Evolutionary conservation across 1,140 invertebrate genomes (phyloP), one percentile per base, ranked within the genome.

Genomic region (Diorhabda carinulata): DNA sequence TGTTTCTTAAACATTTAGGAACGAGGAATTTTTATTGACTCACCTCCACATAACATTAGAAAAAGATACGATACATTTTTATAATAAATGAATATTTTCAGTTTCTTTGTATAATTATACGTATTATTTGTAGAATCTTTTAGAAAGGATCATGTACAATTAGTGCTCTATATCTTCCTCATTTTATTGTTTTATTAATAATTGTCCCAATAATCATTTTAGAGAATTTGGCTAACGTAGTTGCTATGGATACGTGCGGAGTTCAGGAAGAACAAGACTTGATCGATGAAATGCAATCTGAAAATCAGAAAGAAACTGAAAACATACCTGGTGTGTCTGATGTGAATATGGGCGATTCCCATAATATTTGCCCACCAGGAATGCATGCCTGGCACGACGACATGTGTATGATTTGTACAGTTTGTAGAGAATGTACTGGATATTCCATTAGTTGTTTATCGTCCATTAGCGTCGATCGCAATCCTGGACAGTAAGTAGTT

Each of bases 381-480:
- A 87, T 87, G 74, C 87, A 88, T 71, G 85, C 78, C n/a, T 96
- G 93, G 92, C 87, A 87, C 69, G 87, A 90, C 73, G 90, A 93
- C 72, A 87, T 89, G 71, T 96, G 94, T 76, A 94, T 94, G 89
- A 88, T 97, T 45, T 98, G 96, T 80, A 91, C 91, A 3, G 84
- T 94, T 40, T 98, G 96, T 80, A 85, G 91, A n/a, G 93, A 97
- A 80, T 98, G 96, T 79, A 98, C 95, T 0, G 96, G 95, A 3
- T 98, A 96, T 78, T 92, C 92, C 61, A 89, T 90, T 64, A 89
- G 89, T 57, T 98, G 96, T 80, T 86, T 95, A 43, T 93, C 90
- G 67, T 89, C 90, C 63, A 85, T 90, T 61, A 84, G 89, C 74
- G 89, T 92, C 2, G 91, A 94, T 76, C 84, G 94, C 68, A 88